Percentiles rank a stretch among this genome's conserved stretches.
Evolutionary conservation across 2,888 invertebrate species (phyloP).

Genomic region (Ferdinandea cuprea): DNA sequence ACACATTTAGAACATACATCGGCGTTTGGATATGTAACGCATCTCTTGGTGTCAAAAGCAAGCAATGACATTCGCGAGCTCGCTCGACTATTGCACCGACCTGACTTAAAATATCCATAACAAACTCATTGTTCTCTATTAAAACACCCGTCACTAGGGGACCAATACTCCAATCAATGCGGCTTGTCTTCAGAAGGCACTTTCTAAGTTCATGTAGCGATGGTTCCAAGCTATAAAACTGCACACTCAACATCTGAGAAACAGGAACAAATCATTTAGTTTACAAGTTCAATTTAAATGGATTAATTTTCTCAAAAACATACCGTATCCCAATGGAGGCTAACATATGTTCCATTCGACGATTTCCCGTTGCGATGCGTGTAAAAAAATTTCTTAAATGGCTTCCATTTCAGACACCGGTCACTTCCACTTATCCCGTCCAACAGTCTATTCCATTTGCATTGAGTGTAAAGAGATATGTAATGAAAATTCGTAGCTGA

Average conservation of each 20-base stretch:
- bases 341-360: slow-evolving; percentile 79
- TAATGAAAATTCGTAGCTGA: slow-evolving; percentile 79
- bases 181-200: slow-evolving; percentile 78
- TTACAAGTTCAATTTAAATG: background rate
- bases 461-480: slow-evolving; percentile 79
- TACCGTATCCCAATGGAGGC: slow-evolving; percentile 78
- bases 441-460: slow-evolving; percentile 79
- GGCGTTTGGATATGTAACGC: slow-evolving; percentile 62
- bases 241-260: slow-evolving; percentile 77
- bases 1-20: background rate
- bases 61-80: slow-evolving; percentile 78
- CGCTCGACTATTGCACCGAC: slow-evolving; percentile 76
- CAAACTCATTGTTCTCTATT: slow-evolving; percentile 64
- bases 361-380: slow-evolving; percentile 77
- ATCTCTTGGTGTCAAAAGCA: slow-evolving; percentile 76
- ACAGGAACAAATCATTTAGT: background rate
- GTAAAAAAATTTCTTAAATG: slow-evolving; percentile 78
- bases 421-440: slow-evolving; percentile 48
- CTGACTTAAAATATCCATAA: slow-evolving; percentile 75
- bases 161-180: slow-evolving; percentile 78
- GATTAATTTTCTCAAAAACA: no score
- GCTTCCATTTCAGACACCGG: slow-evolving; percentile 65
- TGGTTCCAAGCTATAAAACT: slow-evolving; percentile 79
- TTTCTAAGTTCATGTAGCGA: slow-evolving; percentile 76
- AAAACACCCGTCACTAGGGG: slow-evolving; percentile 79